These are phyloP conservation scores for Megalonaias nervosa DNA, from an alignment of 1,140 invertebrate species.

Conservation along the genomic window DNA sequence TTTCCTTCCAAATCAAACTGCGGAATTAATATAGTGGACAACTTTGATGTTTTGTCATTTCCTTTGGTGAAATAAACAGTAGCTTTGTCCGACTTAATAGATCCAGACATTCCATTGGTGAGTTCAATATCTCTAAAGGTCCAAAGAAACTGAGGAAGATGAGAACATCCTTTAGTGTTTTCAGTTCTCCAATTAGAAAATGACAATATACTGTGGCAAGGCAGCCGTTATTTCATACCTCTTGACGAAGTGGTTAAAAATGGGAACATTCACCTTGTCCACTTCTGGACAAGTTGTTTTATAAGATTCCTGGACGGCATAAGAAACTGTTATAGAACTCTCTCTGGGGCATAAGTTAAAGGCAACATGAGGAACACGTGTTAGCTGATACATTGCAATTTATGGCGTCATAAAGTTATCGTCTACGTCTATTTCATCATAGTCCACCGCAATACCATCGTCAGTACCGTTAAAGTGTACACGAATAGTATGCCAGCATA, in stretches of 20 bases:
- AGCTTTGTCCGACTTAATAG: slow-evolving; percentile 14
- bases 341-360: slow-evolving; percentile 16
- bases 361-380: slow-evolving; percentile 9
- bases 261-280: slow-evolving; percentile 41
- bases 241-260: slow-evolving; percentile 32
- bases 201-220: slow-evolving; percentile 33
- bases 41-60: slow-evolving; percentile 7
- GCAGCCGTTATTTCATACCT: slow-evolving; percentile 39
- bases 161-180: slow-evolving; percentile 32
- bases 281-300: slow-evolving; percentile 39
- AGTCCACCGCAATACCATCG: slow-evolving; percentile 25
- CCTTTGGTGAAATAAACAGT: slow-evolving; percentile 12
- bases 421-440: slow-evolving; percentile 17
- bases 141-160: slow-evolving; percentile 35
- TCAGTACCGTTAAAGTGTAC: slow-evolving; percentile 24
- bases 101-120: neutral
- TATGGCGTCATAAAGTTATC: slow-evolving; percentile 19
- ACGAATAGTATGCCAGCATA: slow-evolving; percentile 23
- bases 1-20: slow-evolving; percentile 36
- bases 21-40: slow-evolving; percentile 13
- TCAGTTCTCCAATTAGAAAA: slow-evolving; percentile 32
- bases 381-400: slow-evolving; percentile 21
- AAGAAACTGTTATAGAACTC: slow-evolving; percentile 9
- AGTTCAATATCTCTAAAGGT: slow-evolving; percentile 17
- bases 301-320: slow-evolving; percentile 33